A percentile compares a stretch with the other conserved stretches of the same genome.
Conservation (phyloP, 92 coral and sea anemone genomes). For the Paramuricea clavata region DNA sequence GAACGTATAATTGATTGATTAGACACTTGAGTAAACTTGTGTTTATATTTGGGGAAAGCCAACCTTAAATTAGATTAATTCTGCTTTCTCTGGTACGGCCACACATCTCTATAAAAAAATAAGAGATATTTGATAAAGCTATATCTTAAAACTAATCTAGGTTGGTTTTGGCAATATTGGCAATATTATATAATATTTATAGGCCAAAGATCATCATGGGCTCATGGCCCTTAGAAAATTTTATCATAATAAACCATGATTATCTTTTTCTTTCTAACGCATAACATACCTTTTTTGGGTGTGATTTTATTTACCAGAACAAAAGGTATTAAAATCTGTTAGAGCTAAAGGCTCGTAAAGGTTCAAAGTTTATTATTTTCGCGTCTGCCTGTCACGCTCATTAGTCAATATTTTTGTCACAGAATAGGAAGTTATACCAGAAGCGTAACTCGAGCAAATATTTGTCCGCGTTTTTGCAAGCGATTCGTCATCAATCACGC, state of each 20-base stretch:
- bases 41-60: background rate
- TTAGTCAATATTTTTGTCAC: conserved; percentile 12
- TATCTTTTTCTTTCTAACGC: background rate
- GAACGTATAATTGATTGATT: background rate
- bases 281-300: background rate
- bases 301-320: background rate
- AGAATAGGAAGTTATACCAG: too few species aligned
- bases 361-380: background rate
- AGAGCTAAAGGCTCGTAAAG: background rate
- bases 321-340: background rate
- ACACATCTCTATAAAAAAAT: background rate
- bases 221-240: too few species aligned
- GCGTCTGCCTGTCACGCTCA: background rate
- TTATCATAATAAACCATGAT: background rate
- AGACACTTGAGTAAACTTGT: background rate
- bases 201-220: background rate
- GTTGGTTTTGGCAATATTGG: background rate
- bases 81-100: background rate
- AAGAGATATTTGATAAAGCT: background rate
- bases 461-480: too few species aligned
- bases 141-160: too few species aligned
- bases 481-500: too few species aligned
- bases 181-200: background rate
- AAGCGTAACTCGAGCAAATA: too few species aligned
- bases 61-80: background rate